Evolutionary conservation across 1,140 invertebrate species (phyloP), one percentile per base, ranked within the genome.

Genomic region (Drosophila pachea): DNA sequence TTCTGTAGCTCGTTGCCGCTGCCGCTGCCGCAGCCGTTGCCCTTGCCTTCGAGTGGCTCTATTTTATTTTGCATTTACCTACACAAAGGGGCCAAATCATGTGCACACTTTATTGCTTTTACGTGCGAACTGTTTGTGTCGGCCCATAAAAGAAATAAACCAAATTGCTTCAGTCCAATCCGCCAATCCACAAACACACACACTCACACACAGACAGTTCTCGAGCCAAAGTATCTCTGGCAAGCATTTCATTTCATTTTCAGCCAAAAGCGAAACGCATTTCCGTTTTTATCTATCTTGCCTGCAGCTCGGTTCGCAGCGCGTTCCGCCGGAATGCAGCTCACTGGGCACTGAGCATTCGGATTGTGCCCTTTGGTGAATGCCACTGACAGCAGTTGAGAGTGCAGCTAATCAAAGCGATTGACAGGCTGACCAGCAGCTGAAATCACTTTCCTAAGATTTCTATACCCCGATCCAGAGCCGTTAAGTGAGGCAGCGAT

Each of bases 101-200:
- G 78, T 83, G 72, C 72, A 64, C 43, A 65, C 60, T 83, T 83
- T 83, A 83, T 83, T 83, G 78, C 72, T 72, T 83, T 73, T 83
- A 83, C 78, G 78, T 83, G 78, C 78, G 83, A 83, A 83, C 78
- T 84, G 79, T 83, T 83, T 83, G 78, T 72, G 16, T 83, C 77
- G 63, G 59, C 63, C 63, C 74, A 82, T 82, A 74, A 82, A 78
- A 62, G 74, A 68, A 77, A 82, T 82, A 71, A 77, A 72, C 78
- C 74, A 77, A 82, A 82, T 82, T 77, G 74, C 74, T 77, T 50
- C 29, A 66, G 45, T 58, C 56, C 77, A 73, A 76, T 54, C 7
- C 42, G n/a, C 16, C 22, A 22, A 22, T 22, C 22, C 22, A 22
- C 22, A 22, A 1, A 22, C 22, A 22, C 22, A 22, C 22, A 22